phyloP scores from a whole-genome alignment of 2,888 invertebrate genomes.

The Ceramica pisi region DNA sequence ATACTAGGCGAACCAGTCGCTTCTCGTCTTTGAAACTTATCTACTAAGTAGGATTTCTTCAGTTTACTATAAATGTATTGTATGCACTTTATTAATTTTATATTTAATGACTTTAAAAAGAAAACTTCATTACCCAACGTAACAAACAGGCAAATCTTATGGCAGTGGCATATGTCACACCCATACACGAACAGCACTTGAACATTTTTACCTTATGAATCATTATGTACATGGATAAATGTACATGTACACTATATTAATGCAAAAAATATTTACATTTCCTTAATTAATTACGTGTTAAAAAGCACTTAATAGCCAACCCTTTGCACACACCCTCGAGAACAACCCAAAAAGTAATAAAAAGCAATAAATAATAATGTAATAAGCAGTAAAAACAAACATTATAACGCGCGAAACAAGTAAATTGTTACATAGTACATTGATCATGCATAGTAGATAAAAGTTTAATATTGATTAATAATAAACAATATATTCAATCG shows the following conservation, averaged over 20 bases:
- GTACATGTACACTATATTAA: constrained; percentile 83
- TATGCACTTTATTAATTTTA: constrained; percentile 61
- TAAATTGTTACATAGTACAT: constrained; percentile 63
- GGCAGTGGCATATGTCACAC: constrained; percentile 88
- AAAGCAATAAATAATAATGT: constrained; percentile 67
- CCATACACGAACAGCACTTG: constrained; percentile 86
- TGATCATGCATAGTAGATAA: constrained; percentile 69
- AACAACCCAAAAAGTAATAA: constrained; percentile 64
- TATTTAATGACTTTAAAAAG: constrained; percentile 60
- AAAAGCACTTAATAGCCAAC: constrained; percentile 87
- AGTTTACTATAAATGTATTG: constrained; percentile 68
- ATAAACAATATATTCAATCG: constrained; percentile 65
- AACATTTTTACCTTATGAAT: constrained; percentile 83
- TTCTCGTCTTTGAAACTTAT: constrained; percentile 72
- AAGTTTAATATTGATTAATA: constrained; percentile 64
- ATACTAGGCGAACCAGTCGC: constrained; percentile 81
- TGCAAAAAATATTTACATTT: constrained; percentile 89
- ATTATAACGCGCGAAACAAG: constrained; percentile 64
- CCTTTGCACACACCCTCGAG: constrained; percentile 74
- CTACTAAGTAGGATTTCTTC: constrained; percentile 77
- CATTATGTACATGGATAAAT: constrained; percentile 82
- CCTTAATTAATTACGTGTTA: constrained; percentile 82
- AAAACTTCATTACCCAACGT: constrained; percentile 57
- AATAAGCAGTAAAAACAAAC: constrained; percentile 63
- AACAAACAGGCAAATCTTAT: constrained; percentile 68